These are phyloP conservation scores for Emydura subglobosa DNA, from an alignment of 2,113 vertebrate genomes.

Conservation along the genomic window DNA sequence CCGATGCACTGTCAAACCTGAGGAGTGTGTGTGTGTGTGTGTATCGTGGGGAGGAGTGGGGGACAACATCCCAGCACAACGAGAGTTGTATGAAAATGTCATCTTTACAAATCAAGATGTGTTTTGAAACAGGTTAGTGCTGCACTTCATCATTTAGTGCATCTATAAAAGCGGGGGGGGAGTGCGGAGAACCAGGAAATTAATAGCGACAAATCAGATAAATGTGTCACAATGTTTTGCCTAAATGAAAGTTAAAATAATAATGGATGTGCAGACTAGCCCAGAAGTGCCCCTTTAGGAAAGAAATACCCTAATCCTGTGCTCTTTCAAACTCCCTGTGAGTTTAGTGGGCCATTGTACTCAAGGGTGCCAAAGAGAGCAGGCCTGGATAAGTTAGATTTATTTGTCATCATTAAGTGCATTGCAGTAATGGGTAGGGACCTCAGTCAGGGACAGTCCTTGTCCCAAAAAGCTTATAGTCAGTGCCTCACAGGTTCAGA, in stretches of 20 bases:
- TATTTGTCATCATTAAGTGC: not conserved
- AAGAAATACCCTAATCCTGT: not conserved
- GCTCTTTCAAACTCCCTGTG: not conserved
- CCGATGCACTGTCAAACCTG: constrained; percentile 58
- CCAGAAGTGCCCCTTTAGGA: constrained; percentile 3
- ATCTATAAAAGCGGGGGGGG: constrained; percentile 21
- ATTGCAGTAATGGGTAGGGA: accelerated
- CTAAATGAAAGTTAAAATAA: constrained; percentile 24
- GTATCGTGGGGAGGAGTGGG: not conserved
- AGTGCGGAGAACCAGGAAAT: constrained; percentile 41
- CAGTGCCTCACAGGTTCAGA: not conserved
- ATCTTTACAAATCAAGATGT: constrained; percentile 32
- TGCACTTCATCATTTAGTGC: constrained; percentile 43
- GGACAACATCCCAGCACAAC: constrained; percentile 25
- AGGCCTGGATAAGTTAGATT: not conserved
- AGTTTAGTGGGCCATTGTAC: not conserved
- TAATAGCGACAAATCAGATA: constrained; percentile 46
- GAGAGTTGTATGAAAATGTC: constrained; percentile 29
- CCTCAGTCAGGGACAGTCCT: not conserved
- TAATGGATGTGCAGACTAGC: not conserved
- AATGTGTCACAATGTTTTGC: not conserved
- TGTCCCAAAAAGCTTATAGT: not conserved
- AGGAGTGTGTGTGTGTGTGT: not conserved
- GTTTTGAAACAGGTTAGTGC: constrained; percentile 33
- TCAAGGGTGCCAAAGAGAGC: not conserved